Conservation (phyloP, 2,888 invertebrate species). For the Scrobipalpa costella region DNA sequence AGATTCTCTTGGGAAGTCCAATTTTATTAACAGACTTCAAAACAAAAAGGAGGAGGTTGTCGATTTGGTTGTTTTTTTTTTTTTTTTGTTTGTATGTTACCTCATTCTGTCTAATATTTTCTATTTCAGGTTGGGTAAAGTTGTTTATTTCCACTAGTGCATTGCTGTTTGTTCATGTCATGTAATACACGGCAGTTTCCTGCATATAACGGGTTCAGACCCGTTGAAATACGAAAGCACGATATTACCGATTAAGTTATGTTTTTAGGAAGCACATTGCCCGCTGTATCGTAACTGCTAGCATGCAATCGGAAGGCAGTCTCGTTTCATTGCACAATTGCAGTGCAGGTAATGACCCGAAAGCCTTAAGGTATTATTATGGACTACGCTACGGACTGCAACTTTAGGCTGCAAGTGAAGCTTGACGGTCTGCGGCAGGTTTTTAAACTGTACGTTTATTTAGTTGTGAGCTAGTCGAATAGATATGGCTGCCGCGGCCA, state of each 20-base stretch:
- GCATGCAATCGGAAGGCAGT: slow-evolving; percentile 8
- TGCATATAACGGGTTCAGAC: background rate
- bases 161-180: background rate
- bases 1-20: no score
- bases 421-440: no score
- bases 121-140: no score
- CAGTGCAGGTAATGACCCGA: background rate
- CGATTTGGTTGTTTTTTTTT: no score
- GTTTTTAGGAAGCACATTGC: background rate
- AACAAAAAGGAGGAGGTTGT: no score
- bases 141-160: background rate
- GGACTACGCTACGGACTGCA: background rate
- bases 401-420: background rate
- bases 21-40: no score
- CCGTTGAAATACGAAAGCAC: background rate
- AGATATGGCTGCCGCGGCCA: no score
- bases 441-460: no score
- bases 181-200: background rate
- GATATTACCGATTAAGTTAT: background rate
- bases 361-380: background rate
- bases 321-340: slow-evolving; percentile 7
- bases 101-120: no score
- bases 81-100: no score
- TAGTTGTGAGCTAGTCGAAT: no score
- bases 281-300: slow-evolving; percentile 9